Base-by-base conservation (phyloP, 2,797 vertebrate species). In the Brachyalestes nurse region DNA sequence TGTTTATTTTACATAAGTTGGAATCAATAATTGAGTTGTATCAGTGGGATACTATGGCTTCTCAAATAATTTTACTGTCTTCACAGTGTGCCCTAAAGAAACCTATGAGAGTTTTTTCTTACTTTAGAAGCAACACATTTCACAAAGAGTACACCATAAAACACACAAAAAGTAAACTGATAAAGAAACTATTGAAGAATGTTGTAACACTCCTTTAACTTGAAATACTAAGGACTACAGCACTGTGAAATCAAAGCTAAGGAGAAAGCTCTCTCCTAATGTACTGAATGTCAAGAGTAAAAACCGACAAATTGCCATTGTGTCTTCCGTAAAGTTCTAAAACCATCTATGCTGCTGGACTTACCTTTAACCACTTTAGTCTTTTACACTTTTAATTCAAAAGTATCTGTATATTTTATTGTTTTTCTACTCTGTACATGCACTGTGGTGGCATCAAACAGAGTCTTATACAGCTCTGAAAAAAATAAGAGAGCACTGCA, bases 291-390 rank as follows among this genome's bases (percentile, higher is more conserved):
- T 67, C 9, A 45, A 28, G 5, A 45, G 42, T 12, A 45, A 1
- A 45, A 45, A 64, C 21, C 42, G 51, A 61, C n/a, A 25, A 72
- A 4, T 51, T 49, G 21, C 69, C 78, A 67, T 34, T 67, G 62
- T 75, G 79, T 55, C 49, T 80, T 55, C 72, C 45, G 47, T 51
- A 9, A 69, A 75, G 55, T 55, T 61, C 57, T 74, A 75, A 23
- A 9, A 38, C 12, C 57, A 57, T 21, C 53, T 42, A 28, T 57
- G 62, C 53, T 80, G 53, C 53, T 60, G 47, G 21, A 28, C 13
- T 8, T 25, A 53, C 23, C 21, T 71, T 49, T 51, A 28, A 10
- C 21, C 19, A 67, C n/a, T 21, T 45, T 40, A n/a, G n/a, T 19
- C 64, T 67, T 67, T 67, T 45, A 45, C 40, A 67, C 62, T 19